Conservation (phyloP, 2,888 invertebrate species). For the Melieria omissa region DNA sequence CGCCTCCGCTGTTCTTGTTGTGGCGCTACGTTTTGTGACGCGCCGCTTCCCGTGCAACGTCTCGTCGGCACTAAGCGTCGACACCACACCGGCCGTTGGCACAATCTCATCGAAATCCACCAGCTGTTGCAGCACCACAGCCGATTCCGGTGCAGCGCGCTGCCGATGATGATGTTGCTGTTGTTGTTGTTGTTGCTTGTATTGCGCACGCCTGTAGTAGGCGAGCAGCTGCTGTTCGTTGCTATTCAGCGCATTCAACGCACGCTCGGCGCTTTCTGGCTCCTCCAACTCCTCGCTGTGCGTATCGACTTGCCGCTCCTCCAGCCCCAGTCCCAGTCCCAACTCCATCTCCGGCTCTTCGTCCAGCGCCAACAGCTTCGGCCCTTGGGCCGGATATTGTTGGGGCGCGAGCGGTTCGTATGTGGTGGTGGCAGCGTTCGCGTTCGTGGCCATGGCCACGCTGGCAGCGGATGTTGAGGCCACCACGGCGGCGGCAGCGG, state of each 20-base stretch:
- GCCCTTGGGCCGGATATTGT: slow-evolving; percentile 1
- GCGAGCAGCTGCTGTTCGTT: slow-evolving; percentile 52
- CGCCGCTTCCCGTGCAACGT: slow-evolving; percentile 42
- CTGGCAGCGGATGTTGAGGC: slow-evolving; percentile 6
- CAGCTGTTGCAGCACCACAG: neutral
- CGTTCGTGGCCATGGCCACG: slow-evolving; percentile 4
- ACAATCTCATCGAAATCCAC: slow-evolving; percentile 53
- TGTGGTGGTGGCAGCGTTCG: slow-evolving; percentile 3
- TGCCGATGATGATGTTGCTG: slow-evolving; percentile 34
- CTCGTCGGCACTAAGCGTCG: slow-evolving; percentile 47
- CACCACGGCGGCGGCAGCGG: slow-evolving; percentile 40
- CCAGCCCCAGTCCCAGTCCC: slow-evolving; percentile 12
- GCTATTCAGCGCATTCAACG: slow-evolving; percentile 33
- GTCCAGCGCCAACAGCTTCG: neutral
- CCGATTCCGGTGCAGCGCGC: slow-evolving; percentile 30
- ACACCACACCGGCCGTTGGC: slow-evolving; percentile 51
- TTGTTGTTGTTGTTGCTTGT: slow-evolving; percentile 42
- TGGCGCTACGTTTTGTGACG: slow-evolving; percentile 51
- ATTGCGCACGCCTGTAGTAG: slow-evolving; percentile 56
- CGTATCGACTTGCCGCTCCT: slow-evolving; percentile 1
- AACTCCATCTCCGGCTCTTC: slow-evolving; percentile 10
- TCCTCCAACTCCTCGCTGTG: slow-evolving; percentile 25
- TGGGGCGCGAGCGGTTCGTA: neutral
- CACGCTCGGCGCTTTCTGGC: slow-evolving; percentile 8
- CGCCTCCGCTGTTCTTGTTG: slow-evolving; percentile 44